phyloP scores from a whole-genome alignment of 2,113 vertebrate species.

The Alectura lathami region DNA sequence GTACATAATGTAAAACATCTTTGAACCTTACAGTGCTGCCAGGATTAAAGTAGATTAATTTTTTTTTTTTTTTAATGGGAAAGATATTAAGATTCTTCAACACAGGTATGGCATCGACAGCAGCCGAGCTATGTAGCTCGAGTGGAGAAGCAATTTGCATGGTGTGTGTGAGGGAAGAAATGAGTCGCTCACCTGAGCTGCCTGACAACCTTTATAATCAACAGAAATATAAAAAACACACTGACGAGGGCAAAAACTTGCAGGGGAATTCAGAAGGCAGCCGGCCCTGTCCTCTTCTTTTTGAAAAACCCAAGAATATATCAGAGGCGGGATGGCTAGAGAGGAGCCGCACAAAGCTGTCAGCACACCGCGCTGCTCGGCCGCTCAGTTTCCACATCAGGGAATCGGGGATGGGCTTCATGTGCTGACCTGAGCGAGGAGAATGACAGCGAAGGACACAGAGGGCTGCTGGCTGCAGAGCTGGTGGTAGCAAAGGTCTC shows the following conservation, averaged over 20 bases:
- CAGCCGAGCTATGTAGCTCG: conserved; percentile 19
- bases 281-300: conserved; percentile 22
- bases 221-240: conserved; percentile 5
- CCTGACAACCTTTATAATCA: not conserved
- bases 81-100: conserved; percentile 55
- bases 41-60: conserved; percentile 72
- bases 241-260: not conserved
- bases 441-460: conserved; percentile 36
- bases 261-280: not conserved
- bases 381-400: not conserved
- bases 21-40: conserved; percentile 51
- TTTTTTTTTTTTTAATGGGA: conserved; percentile 33
- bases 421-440: conserved; percentile 1
- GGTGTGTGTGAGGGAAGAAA: not conserved
- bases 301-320: conserved; percentile 33
- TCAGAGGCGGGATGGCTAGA: conserved; percentile 36
- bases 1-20: conserved; percentile 69
- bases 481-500: conserved; percentile 3
- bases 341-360: not conserved
- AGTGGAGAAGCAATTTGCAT: conserved; percentile 47
- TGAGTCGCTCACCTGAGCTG: conserved; percentile 21
- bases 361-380: not conserved
- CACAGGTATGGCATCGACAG: not conserved
- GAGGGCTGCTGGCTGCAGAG: not conserved
- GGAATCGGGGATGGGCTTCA: not conserved